These are phyloP conservation scores for Sarcophaga peregrina DNA, from an alignment of 1,140 invertebrate species.

Conservation along the genomic window DNA sequence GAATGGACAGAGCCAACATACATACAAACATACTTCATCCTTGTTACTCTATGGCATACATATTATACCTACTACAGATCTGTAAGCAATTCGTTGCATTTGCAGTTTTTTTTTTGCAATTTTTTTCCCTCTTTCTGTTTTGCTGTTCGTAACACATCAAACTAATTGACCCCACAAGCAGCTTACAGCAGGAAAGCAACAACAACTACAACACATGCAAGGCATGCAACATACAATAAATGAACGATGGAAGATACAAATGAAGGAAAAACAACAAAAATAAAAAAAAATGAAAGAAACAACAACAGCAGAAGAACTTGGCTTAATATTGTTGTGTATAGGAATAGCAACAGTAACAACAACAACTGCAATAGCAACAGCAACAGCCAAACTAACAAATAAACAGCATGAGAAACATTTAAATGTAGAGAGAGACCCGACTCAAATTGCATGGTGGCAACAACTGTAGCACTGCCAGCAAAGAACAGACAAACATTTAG, in stretches of 20 bases:
- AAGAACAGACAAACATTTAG: slow-evolving; percentile 1
- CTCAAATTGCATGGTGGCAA: no score
- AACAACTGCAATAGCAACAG: neutral
- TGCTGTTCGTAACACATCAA: slow-evolving; percentile 30
- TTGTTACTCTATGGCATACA: neutral
- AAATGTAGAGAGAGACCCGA: neutral
- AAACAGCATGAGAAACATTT: slow-evolving; percentile 4
- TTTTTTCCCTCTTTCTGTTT: neutral
- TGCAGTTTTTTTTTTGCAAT: neutral
- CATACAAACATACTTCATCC: neutral
- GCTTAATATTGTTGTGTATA: neutral
- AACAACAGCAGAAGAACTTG: slow-evolving; percentile 33
- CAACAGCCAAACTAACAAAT: neutral
- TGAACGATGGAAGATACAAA: no score
- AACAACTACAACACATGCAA: slow-evolving; percentile 1
- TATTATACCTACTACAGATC: no score
- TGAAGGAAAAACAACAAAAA: no score
- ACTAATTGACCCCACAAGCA: slow-evolving; percentile 40
- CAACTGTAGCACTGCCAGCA: no score
- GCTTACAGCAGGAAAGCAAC: slow-evolving; percentile 34
- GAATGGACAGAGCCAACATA: neutral
- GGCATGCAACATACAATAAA: neutral
- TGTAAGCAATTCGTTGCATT: no score
- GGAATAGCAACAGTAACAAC: slow-evolving; percentile 17
- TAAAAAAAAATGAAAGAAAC: neutral